These are phyloP conservation scores for Eulemur albifrons DNA, from an alignment of 2,797 vertebrate species.

Conservation along the genomic window DNA sequence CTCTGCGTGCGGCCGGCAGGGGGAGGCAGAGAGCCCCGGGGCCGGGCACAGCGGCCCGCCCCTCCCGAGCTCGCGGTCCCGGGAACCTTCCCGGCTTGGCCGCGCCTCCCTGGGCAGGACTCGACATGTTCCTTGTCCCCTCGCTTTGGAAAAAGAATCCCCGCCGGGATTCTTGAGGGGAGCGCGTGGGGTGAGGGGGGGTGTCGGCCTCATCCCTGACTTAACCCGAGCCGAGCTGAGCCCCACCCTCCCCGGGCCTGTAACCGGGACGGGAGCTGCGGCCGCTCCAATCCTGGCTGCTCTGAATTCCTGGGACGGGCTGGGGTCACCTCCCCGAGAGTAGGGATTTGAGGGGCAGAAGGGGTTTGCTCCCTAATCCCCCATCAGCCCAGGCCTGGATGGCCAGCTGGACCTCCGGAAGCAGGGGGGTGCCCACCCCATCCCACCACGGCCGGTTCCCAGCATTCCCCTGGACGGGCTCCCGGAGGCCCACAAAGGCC, in stretches of 20 bases:
- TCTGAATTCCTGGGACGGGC: neutral
- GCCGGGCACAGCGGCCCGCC: neutral
- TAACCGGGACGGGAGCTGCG: neutral
- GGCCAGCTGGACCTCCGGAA: slow-evolving; percentile 22
- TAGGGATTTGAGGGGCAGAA: neutral
- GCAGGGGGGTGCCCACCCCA: neutral
- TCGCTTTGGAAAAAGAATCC: neutral
- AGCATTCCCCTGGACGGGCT: slow-evolving; percentile 51
- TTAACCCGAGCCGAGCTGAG: neutral
- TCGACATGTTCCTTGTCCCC: neutral
- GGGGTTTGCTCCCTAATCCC: neutral
- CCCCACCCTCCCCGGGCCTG: neutral
- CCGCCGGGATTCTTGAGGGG: neutral
- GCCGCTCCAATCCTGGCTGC: neutral
- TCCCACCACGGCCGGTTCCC: slow-evolving; percentile 16
- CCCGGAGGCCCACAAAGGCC: slow-evolving; percentile 74
- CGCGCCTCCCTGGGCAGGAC: neutral
- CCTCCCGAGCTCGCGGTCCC: neutral
- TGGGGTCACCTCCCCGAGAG: neutral
- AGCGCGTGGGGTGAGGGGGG: neutral
- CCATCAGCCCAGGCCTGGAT: neutral
- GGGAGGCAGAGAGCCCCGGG: slow-evolving; percentile 17
- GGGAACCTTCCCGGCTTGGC: neutral
- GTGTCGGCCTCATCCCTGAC: neutral
- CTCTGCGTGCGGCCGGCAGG: slow-evolving; percentile 43